Conservation (phyloP, 2,113 vertebrate genomes). For the Stercorarius parasiticus region DNA sequence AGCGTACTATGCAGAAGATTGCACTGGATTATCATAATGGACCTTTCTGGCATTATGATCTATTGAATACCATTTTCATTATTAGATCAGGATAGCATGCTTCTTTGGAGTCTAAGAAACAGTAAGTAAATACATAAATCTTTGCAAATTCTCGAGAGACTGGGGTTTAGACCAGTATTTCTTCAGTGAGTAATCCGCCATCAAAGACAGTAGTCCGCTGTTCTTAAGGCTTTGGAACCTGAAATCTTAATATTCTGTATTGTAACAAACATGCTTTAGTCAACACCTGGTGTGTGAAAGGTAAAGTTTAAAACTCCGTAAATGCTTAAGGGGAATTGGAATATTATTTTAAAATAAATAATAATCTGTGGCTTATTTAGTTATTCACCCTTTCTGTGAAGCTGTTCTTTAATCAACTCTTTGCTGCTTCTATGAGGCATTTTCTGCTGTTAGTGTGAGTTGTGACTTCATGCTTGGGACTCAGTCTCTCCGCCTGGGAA, state of each 20-base stretch:
- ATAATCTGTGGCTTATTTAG: background rate
- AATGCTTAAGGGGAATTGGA: background rate
- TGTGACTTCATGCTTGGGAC: background rate
- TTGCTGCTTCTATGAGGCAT: background rate
- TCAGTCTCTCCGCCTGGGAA: background rate
- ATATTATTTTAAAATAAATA: background rate
- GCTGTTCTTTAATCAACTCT: background rate
- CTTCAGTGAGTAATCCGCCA: background rate
- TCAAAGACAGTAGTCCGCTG: background rate
- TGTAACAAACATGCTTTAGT: background rate
- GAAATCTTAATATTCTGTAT: background rate
- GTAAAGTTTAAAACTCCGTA: background rate
- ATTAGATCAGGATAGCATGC: background rate
- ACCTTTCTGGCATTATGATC: conserved; percentile 32
- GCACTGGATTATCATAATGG: conserved; percentile 33
- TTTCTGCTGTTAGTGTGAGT: background rate
- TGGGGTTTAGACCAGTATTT: background rate
- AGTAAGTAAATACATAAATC: conserved; percentile 33
- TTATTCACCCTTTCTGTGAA: background rate
- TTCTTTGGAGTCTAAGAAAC: conserved; percentile 14
- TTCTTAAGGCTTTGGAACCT: background rate
- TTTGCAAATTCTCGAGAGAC: background rate
- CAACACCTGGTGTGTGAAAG: background rate
- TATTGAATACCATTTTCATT: background rate
- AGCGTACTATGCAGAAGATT: background rate